These are phyloP conservation scores for Amiota communis DNA, from an alignment of 2,888 invertebrate genomes.

Conservation along the genomic window DNA sequence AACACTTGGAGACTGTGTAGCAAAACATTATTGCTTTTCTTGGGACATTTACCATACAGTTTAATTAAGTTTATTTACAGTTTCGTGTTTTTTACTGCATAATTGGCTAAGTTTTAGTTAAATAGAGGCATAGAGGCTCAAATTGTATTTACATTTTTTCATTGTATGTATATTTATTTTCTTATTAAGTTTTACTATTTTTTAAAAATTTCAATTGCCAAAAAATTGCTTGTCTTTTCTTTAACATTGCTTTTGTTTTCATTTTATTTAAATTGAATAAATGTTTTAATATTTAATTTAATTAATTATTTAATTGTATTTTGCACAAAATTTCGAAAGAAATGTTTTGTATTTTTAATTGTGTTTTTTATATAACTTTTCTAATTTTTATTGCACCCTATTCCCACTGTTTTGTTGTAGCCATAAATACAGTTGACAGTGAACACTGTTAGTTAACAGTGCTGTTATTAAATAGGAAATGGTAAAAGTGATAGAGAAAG, in stretches of 20 bases:
- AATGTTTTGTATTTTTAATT: constrained; percentile 11
- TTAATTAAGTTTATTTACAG: constrained; percentile 10
- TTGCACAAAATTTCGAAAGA: constrained; percentile 25
- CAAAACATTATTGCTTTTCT: neutral
- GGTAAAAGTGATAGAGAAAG: neutral
- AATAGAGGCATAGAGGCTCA: constrained; percentile 24
- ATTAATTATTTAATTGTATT: constrained; percentile 38
- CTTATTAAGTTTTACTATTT: constrained; percentile 12
- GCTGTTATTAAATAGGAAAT: neutral
- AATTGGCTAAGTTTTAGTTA: constrained; percentile 20
- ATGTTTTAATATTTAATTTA: constrained; percentile 37
- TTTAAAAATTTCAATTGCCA: constrained; percentile 17
- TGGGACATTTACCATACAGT: neutral
- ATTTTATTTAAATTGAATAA: constrained; percentile 23
- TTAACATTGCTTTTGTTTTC: constrained; percentile 22
- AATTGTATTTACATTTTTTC: constrained; percentile 23
- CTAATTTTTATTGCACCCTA: constrained; percentile 57
- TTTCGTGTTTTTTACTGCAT: neutral
- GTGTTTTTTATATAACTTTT: neutral
- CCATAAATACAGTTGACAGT: constrained; percentile 6
- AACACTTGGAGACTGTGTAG: constrained; percentile 29
- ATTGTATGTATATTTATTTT: constrained; percentile 8
- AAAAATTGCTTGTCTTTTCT: constrained; percentile 20
- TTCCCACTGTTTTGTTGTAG: constrained; percentile 54
- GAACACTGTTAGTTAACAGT: constrained; percentile 4